phyloP scores from a whole-genome alignment of 2,113 vertebrate species.

The Alethe castanea region DNA sequence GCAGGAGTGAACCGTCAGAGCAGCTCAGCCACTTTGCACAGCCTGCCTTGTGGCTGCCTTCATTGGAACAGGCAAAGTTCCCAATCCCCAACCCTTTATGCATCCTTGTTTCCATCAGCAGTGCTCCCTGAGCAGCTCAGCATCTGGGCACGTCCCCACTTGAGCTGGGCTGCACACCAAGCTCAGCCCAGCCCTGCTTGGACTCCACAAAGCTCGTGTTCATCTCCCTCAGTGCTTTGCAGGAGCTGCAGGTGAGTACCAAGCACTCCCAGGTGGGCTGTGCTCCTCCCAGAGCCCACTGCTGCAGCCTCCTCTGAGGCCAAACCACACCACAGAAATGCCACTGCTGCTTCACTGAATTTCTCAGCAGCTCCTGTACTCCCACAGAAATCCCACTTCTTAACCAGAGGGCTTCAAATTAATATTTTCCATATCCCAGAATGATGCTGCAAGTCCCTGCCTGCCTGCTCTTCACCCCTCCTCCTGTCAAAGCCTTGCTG shows the following conservation, averaged over 20 bases:
- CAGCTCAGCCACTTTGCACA: background rate
- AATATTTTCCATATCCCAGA: background rate
- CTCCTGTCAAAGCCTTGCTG: background rate
- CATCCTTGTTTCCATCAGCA: background rate
- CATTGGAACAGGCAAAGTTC: rapidly evolving
- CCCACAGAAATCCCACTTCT: background rate
- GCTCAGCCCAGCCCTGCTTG: background rate
- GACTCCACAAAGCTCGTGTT: background rate
- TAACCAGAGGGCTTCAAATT: background rate
- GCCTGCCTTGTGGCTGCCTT: background rate
- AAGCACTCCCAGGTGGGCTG: background rate
- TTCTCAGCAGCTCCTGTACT: background rate
- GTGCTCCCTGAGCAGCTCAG: background rate
- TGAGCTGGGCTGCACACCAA: background rate
- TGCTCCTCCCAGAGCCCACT: background rate
- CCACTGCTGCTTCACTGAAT: background rate
- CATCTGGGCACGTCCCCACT: background rate
- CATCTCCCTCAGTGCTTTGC: background rate
- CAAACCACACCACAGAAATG: background rate
- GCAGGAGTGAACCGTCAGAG: background rate
- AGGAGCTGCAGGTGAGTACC: background rate
- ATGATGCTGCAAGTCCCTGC: background rate
- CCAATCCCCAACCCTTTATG: background rate
- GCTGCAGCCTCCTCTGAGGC: background rate
- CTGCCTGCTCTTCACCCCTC: background rate